Conservation (phyloP, 1,140 invertebrate species). For the Coboldia fuscipes region DNA sequence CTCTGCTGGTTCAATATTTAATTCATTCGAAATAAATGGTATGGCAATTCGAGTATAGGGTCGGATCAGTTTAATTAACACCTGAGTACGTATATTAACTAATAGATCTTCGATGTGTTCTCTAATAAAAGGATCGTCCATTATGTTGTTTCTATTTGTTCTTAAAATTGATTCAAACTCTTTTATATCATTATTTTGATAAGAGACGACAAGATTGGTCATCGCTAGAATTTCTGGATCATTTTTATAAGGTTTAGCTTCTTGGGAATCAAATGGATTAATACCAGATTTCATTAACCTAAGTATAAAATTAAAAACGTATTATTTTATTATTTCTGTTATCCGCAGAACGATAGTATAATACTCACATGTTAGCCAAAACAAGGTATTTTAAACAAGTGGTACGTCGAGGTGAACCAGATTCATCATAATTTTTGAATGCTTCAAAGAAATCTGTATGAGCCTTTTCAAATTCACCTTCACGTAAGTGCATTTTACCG, state of each 20-base stretch:
- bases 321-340: background rate
- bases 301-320: too few relatives aligned
- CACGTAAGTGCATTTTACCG: slow-evolving; percentile 97
- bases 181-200: slow-evolving; percentile 98
- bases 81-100: slow-evolving; percentile 93
- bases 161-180: slow-evolving; percentile 95
- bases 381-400: slow-evolving; percentile 98
- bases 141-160: slow-evolving; percentile 88
- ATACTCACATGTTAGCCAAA: slow-evolving; percentile 78
- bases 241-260: slow-evolving; percentile 99
- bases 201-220: slow-evolving; percentile 96
- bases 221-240: slow-evolving; percentile 98
- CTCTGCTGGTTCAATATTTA: slow-evolving; percentile 91
- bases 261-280: slow-evolving; percentile 99
- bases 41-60: slow-evolving; percentile 98
- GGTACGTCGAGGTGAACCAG: slow-evolving; percentile 88
- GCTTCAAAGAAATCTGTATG: slow-evolving; percentile 99
- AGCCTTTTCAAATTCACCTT: slow-evolving; percentile 96
- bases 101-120: slow-evolving; percentile 98
- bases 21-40: slow-evolving; percentile 91
- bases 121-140: slow-evolving; percentile 98
- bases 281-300: slow-evolving; percentile 99
- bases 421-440: slow-evolving; percentile 99
- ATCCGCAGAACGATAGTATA: too few relatives aligned
- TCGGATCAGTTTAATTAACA: slow-evolving; percentile 91